Percentiles rank a stretch among this genome's conserved stretches.
Evolutionary conservation across 2,797 vertebrate species (phyloP).

Genomic region (Pteropus rufus): DNA sequence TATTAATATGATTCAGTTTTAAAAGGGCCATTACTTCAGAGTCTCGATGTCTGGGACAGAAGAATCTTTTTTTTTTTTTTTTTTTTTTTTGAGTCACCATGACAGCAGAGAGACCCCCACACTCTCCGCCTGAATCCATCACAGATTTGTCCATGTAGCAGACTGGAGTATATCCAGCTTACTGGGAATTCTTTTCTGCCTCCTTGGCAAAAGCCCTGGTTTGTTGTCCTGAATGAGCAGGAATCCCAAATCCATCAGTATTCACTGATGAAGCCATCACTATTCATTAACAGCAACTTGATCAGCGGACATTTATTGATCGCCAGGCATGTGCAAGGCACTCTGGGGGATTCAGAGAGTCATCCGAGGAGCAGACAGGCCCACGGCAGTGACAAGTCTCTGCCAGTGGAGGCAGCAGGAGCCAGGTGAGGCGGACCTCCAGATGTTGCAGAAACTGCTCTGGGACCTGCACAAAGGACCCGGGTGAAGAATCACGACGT

Average conservation of each 20-base stretch:
- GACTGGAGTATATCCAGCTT: not conserved
- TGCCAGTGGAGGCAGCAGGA: not conserved
- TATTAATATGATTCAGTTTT: constrained; percentile 65
- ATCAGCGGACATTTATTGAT: constrained; percentile 11
- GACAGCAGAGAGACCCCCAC: constrained; percentile 40
- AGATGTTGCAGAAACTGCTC: not conserved
- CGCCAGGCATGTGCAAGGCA: not conserved
- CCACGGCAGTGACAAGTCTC: not conserved
- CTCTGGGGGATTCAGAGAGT: not conserved
- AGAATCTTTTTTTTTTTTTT: not conserved
- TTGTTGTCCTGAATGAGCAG: not conserved
- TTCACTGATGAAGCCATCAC: not conserved
- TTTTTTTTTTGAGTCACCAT: not conserved
- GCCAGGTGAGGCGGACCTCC: not conserved
- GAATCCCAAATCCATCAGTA: constrained; percentile 40
- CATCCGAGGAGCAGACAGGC: not conserved
- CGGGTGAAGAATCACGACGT: not conserved
- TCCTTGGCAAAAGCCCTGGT: constrained; percentile 28
- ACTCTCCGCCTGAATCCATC: constrained; percentile 1
- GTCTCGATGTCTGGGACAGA: constrained; percentile 66
- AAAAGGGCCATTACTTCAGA: constrained; percentile 70
- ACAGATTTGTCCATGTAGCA: constrained; percentile 10
- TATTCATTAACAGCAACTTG: constrained; percentile 50
- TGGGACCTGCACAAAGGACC: not conserved
- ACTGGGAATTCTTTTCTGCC: constrained; percentile 11